Evolutionary conservation across 2,797 vertebrate species (phyloP).

Genomic region (Diglossa cyanea): DNA sequence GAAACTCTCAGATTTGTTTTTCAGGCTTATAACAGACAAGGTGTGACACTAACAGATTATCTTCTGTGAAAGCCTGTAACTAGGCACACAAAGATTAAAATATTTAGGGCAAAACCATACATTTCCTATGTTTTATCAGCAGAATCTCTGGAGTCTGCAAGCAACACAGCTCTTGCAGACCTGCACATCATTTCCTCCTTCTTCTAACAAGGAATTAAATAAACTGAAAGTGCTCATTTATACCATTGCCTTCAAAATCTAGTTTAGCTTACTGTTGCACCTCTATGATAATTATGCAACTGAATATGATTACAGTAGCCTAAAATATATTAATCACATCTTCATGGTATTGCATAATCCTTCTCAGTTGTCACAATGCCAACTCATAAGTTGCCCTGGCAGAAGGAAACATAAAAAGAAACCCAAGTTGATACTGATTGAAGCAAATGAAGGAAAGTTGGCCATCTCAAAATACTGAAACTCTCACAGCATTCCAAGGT

Average conservation of each 20-base stretch:
- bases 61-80: background rate
- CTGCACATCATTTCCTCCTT: background rate
- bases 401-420: constrained; percentile 55
- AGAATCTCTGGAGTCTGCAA: background rate
- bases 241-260: background rate
- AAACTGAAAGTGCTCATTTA: background rate
- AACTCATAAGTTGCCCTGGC: background rate
- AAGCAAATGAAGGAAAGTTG: constrained; percentile 66
- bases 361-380: background rate
- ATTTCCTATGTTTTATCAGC: background rate
- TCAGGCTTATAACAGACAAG: background rate
- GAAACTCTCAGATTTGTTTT: background rate
- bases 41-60: background rate
- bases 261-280: background rate
- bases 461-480: constrained; percentile 16
- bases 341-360: constrained; percentile 5
- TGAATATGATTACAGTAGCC: background rate
- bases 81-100: background rate
- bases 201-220: background rate
- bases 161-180: background rate
- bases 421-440: constrained; percentile 53
- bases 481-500: constrained; percentile 50
- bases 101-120: background rate
- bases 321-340: constrained; percentile 41
- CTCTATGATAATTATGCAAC: background rate